Conservation (phyloP, 2,113 vertebrate species). For the Tragelaphus scriptus region DNA sequence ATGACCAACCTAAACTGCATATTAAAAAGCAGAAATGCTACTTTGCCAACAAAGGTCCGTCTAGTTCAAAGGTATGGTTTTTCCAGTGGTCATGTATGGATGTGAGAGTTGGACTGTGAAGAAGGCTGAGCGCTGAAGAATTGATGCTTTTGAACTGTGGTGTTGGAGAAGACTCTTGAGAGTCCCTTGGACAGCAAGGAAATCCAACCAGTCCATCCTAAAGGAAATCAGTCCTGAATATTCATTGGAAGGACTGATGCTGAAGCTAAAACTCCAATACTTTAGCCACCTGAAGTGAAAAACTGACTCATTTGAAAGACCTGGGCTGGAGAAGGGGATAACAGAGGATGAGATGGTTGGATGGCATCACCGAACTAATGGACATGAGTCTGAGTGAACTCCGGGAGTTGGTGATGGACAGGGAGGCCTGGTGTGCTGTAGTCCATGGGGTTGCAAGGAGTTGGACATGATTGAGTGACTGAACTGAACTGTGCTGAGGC, state of each 20-base stretch:
- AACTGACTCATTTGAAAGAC: background rate
- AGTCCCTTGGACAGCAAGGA: background rate
- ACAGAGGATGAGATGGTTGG: background rate
- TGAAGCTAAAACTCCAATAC: background rate
- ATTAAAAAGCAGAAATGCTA: background rate
- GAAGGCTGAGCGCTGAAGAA: background rate
- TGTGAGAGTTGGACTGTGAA: background rate
- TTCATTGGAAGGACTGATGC: background rate
- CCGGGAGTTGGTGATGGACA: background rate
- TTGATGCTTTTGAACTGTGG: background rate
- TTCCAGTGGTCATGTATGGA: background rate
- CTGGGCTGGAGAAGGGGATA: background rate
- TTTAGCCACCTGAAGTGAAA: background rate
- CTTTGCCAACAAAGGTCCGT: rapidly evolving
- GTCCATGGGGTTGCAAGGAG: background rate
- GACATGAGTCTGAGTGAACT: background rate
- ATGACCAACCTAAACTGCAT: background rate
- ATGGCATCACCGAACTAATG: background rate
- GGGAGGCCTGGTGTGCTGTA: rapidly evolving
- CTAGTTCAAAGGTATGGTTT: background rate
- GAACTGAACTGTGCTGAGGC: background rate
- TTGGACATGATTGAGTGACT: background rate
- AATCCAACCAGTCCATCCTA: background rate
- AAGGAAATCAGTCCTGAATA: background rate
- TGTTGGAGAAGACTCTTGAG: background rate